Conservation (phyloP, 2,888 invertebrate genomes). For the Tetranychus piercei region DNA sequence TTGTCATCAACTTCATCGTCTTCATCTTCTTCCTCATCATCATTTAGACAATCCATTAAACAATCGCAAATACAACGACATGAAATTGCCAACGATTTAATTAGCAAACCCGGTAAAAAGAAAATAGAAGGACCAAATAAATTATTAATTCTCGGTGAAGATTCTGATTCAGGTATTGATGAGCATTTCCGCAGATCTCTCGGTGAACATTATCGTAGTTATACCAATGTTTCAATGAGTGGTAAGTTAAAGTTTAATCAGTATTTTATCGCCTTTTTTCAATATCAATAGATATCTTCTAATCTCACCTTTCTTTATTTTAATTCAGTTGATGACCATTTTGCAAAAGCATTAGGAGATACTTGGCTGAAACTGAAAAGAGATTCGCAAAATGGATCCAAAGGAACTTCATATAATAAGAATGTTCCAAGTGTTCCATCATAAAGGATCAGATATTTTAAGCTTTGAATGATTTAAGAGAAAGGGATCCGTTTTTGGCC, state of each 20-base stretch:
- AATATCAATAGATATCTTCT: background rate
- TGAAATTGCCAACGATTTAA: background rate
- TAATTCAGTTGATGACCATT: slow-evolving; percentile 62
- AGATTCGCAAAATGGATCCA: background rate
- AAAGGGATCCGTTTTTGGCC: too few relatives aligned
- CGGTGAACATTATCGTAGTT: slow-evolving; percentile 39
- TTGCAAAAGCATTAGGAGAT: slow-evolving; percentile 65
- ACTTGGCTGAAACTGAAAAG: slow-evolving; percentile 46
- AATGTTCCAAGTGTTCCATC: slow-evolving; percentile 16
- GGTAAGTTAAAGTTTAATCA: slow-evolving; percentile 21
- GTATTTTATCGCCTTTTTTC: background rate
- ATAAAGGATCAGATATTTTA: background rate
- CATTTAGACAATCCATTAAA: background rate
- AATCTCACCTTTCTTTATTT: background rate
- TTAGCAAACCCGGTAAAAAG: background rate
- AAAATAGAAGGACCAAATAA: background rate
- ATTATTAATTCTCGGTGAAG: background rate
- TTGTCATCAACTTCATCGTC: background rate
- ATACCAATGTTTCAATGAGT: slow-evolving; percentile 24
- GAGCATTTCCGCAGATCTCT: slow-evolving; percentile 84
- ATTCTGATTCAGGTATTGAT: slow-evolving; percentile 43
- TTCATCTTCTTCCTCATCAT: background rate
- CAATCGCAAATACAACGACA: background rate
- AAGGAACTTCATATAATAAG: slow-evolving; percentile 10
- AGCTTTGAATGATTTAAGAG: too few relatives aligned